A percentile compares a stretch with the other conserved stretches of the same genome.
Conservation (phyloP, 1,140 invertebrate genomes). For the Hestina assimilis region DNA sequence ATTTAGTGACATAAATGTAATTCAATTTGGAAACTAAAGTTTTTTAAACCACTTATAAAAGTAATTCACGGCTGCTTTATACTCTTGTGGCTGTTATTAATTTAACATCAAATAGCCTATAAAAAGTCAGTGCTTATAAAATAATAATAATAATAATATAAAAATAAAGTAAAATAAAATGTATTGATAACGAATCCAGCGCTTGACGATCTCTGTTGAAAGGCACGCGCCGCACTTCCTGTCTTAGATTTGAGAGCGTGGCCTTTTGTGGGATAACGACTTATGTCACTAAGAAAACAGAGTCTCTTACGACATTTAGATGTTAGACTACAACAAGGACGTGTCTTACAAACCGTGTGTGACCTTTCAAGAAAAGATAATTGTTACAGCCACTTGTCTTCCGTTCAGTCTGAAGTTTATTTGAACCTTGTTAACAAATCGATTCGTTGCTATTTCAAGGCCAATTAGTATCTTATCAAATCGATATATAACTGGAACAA, state of each 20-base stretch:
- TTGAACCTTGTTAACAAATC: not conserved
- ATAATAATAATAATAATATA: no score
- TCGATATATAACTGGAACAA: not conserved
- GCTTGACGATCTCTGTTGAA: conserved; percentile 55
- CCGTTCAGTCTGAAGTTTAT: conserved; percentile 43
- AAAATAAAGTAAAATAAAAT: no score
- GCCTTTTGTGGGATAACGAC: conserved; percentile 33
- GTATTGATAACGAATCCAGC: conserved; percentile 7
- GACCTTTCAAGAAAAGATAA: conserved; percentile 67
- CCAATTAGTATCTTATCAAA: not conserved
- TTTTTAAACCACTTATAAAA: no score
- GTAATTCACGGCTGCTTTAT: no score
- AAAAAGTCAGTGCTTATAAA: no score
- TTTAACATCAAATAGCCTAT: no score
- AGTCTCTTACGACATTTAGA: conserved; percentile 45
- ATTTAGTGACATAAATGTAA: no score
- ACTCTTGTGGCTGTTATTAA: no score
- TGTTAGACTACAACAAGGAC: conserved; percentile 42
- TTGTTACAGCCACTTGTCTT: conserved; percentile 48
- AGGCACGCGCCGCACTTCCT: conserved; percentile 64
- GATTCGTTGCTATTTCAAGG: not conserved
- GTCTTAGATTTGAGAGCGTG: conserved; percentile 64
- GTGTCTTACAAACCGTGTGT: conserved; percentile 48
- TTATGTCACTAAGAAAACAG: conserved; percentile 39
- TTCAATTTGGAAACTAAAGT: no score